A percentile compares a stretch with the other conserved stretches of the same genome.
These are phyloP conservation scores for Phengaris alcon DNA, from an alignment of 2,888 invertebrate species.

Conservation along the genomic window DNA sequence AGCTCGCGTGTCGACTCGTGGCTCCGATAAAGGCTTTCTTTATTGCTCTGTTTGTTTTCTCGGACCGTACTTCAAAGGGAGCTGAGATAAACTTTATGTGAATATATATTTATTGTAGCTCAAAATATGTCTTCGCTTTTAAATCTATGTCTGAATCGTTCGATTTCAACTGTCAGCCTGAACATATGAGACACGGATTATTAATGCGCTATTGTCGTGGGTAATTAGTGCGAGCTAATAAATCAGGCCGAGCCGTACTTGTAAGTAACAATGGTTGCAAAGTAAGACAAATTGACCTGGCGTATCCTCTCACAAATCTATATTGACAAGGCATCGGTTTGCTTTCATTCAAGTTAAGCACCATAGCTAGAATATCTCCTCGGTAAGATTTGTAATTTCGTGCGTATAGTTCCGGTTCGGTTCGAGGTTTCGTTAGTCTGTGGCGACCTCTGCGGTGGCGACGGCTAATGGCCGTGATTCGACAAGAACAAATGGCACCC, in stretches of 20 bases:
- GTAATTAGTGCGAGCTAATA: conserved; percentile 74
- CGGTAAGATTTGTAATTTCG: conserved; percentile 35
- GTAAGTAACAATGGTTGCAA: conserved; percentile 71
- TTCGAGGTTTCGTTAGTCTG: conserved; percentile 48
- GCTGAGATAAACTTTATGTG: conserved; percentile 75
- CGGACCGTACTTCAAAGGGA: conserved; percentile 75
- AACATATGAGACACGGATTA: conserved; percentile 60
- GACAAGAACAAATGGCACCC: conserved; percentile 79
- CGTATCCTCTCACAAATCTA: conserved; percentile 64
- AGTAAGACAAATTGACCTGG: conserved; percentile 75
- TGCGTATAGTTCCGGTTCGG: neutral
- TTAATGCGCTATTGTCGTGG: conserved; percentile 63
- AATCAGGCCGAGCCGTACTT: conserved; percentile 67
- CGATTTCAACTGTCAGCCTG: conserved; percentile 51
- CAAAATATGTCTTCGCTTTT: conserved; percentile 46
- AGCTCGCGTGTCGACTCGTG: conserved; percentile 79
- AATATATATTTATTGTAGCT: conserved; percentile 67
- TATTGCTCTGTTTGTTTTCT: conserved; percentile 79
- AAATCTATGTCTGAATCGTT: conserved; percentile 44
- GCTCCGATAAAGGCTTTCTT: conserved; percentile 77
- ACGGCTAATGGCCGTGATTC: conserved; percentile 80
- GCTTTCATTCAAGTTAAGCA: conserved; percentile 53
- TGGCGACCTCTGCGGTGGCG: conserved; percentile 74
- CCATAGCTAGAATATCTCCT: conserved; percentile 15
- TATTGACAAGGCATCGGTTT: conserved; percentile 67